These are phyloP conservation scores for Athene noctua DNA, from an alignment of 2,113 vertebrate genomes.

Conservation along the genomic window DNA sequence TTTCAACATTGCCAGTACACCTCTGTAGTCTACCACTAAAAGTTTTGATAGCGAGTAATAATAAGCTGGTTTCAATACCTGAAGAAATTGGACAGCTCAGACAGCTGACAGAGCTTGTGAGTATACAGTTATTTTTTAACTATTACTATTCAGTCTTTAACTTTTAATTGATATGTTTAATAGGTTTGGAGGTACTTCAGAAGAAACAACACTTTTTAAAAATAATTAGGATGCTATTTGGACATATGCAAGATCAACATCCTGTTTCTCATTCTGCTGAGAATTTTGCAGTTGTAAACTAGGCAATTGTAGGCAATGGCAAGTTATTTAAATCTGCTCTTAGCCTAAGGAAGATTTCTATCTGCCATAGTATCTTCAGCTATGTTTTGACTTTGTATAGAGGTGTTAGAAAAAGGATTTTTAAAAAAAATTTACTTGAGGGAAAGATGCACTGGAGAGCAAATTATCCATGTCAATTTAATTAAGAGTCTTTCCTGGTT, in stretches of 20 bases:
- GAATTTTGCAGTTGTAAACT: neutral
- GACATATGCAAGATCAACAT: neutral
- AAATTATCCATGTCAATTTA: neutral
- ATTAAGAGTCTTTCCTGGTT: neutral
- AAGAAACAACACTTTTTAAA: neutral
- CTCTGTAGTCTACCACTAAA: slow-evolving; percentile 92
- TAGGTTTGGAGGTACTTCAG: neutral
- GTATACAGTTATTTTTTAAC: slow-evolving; percentile 53
- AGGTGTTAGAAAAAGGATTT: neutral
- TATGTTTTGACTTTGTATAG: neutral
- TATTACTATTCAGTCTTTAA: neutral
- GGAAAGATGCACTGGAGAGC: neutral
- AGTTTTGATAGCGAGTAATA: slow-evolving; percentile 95
- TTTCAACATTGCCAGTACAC: slow-evolving; percentile 86
- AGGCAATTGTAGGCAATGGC: neutral
- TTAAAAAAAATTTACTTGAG: neutral
- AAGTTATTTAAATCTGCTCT: neutral
- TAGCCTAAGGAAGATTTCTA: neutral
- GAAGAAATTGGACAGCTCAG: slow-evolving; percentile 91
- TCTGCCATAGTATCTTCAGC: neutral
- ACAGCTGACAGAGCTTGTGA: slow-evolving; percentile 92
- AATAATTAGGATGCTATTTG: neutral
- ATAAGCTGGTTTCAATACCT: slow-evolving; percentile 93
- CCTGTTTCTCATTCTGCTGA: neutral
- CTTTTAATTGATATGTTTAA: neutral